Percentiles rank a stretch among this genome's conserved stretches.
phyloP scores from a whole-genome alignment of 2,888 invertebrate species.

The Adelphocoris suturalis region DNA sequence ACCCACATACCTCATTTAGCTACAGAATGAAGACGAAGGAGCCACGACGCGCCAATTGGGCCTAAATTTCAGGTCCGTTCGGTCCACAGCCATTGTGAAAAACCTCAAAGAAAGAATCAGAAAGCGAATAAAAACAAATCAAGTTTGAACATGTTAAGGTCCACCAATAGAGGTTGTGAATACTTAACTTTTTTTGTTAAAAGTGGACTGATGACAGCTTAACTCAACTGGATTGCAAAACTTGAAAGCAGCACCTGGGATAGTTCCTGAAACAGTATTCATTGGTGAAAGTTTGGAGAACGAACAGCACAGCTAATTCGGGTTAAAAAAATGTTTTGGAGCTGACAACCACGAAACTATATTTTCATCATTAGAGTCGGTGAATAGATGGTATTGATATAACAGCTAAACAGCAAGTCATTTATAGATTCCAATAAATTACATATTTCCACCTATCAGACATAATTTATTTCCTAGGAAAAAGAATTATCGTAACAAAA shows the following conservation, averaged over 20 bases:
- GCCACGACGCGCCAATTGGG: background rate
- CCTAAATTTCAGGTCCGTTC: slow-evolving; percentile 16
- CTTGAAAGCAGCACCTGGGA: slow-evolving; percentile 28
- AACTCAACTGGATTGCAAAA: slow-evolving; percentile 34
- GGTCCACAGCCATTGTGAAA: background rate
- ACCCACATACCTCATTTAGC: slow-evolving; percentile 11
- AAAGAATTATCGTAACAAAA: too few relatives aligned
- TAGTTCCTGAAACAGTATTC: slow-evolving; percentile 38
- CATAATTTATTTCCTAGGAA: too few relatives aligned
- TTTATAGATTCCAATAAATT: background rate
- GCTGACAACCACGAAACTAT: background rate
- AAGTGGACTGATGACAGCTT: background rate
- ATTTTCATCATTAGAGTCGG: background rate
- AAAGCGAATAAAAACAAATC: slow-evolving; percentile 22
- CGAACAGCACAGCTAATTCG: slow-evolving; percentile 7
- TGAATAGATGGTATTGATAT: background rate
- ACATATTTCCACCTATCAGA: background rate
- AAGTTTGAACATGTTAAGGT: slow-evolving; percentile 1
- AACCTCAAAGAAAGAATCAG: slow-evolving; percentile 9
- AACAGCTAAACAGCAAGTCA: background rate
- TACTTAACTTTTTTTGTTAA: slow-evolving; percentile 18
- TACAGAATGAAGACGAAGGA: background rate
- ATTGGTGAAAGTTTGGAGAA: slow-evolving; percentile 19
- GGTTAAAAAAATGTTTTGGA: background rate
- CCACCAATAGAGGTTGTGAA: slow-evolving; percentile 5